A percentile compares a stretch with the other conserved stretches of the same genome.
phyloP scores from a whole-genome alignment of 37 sponge, comb jelly and placozoan genomes.

The Petrosia ficiformis region DNA sequence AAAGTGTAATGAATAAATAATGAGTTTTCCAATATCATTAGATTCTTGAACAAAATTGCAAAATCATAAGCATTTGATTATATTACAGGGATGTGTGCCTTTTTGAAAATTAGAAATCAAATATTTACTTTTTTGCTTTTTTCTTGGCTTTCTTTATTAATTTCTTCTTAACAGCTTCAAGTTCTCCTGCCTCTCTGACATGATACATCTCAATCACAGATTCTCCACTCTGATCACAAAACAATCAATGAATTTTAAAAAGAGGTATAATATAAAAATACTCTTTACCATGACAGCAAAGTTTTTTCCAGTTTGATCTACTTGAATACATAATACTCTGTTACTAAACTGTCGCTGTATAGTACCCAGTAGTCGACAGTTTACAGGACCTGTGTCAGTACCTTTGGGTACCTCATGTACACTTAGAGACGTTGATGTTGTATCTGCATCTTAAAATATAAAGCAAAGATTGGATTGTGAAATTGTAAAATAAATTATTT shows the following conservation, averaged over 20 bases:
- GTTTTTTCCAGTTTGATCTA: neutral
- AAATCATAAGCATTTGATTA: no score
- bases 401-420: no score
- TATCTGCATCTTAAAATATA: no score
- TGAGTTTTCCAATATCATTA: no score
- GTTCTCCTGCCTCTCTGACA: conserved; percentile 53
- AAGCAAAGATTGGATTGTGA: no score
- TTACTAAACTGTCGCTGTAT: neutral
- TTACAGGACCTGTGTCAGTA: no score
- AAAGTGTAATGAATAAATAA: no score
- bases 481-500: no score
- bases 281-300: neutral
- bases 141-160: conserved; percentile 56
- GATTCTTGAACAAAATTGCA: no score
- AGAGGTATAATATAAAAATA: neutral
- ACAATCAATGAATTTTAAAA: neutral
- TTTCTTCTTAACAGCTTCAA: conserved; percentile 50
- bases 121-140: neutral
- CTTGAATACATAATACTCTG: neutral
- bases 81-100: no score
- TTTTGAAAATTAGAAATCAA: no score
- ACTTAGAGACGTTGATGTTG: no score
- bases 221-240: conserved; percentile 23
- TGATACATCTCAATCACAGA: conserved; percentile 55
- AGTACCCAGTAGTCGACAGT: neutral